Evolutionary conservation across 2,113 vertebrate genomes (phyloP), one percentile per base, ranked within the genome.

Genomic region (Callocephalon fimbriatum): DNA sequence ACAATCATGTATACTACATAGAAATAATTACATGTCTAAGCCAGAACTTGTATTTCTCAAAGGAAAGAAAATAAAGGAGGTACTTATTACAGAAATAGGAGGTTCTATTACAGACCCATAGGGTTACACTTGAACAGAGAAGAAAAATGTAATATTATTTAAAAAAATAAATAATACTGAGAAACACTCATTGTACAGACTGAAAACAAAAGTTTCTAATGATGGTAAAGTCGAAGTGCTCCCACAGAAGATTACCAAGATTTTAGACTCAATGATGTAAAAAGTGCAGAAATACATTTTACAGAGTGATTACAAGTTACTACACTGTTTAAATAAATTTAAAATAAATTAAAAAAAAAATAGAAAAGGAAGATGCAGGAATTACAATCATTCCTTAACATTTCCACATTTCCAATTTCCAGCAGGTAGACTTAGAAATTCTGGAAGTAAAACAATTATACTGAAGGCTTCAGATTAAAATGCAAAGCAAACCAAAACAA

Each of bases 11-110:
- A 44, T 23, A 59, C 26, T 76, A 22, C 20, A 73, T 12, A 90
- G 45, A 92, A 95, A 70, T 80, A 86, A 97, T 18, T 70, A 54
- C 25, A 26, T 10, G 32, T n/a, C 67, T 93, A 77, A 92, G 66
- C 19, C n/a, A 88, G 68, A 92, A 95, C 32, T 75, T 76, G 2
- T 7, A 51, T 38, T 92, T 88, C 71, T 80, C 81, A 68, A 53
- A 93, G 50, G 53, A 65, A 83, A 95, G 75, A 73, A 79, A 56
- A 93, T 40, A 93, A 94, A 37, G 37, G 37, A 37, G 37, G 37
- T 37, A 37, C 37, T 93, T 80, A 87, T 50, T 90, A 95, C 38
- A 91, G 76, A 81, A 96, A 86, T 51, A 87, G 66, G 21, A 85
- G 78, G 63, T 72, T 90, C 80, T 86, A 51, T 82, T 92, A 93